Percentiles rank a stretch among this genome's conserved stretches.
phyloP scores from a whole-genome alignment of 2,113 vertebrate species.

The Petaurus breviceps region DNA sequence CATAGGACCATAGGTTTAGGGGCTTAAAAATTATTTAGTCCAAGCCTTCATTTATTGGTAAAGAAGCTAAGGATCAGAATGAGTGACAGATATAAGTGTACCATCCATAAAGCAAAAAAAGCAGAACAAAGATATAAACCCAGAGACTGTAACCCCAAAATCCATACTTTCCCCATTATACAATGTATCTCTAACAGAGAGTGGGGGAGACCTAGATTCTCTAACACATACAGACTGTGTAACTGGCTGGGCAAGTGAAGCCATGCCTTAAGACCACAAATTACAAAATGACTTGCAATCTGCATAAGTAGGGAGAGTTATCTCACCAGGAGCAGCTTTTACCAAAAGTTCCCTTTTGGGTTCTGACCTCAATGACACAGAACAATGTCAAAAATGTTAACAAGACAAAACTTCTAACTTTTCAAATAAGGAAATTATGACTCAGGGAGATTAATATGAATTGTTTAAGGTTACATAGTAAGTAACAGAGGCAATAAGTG shows the following conservation, averaged over 20 bases:
- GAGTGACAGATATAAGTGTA: not conserved
- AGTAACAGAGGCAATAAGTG: not conserved
- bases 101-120: not conserved
- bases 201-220: too few relatives aligned
- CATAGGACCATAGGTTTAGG: not conserved
- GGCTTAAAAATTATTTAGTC: not conserved
- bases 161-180: not conserved
- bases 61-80: not conserved
- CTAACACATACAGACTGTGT: not conserved
- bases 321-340: not conserved
- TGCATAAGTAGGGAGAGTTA: not conserved
- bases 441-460: not conserved
- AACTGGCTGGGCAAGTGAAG: not conserved
- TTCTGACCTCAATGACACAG: not conserved
- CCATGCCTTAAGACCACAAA: not conserved
- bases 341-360: not conserved
- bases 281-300: not conserved
- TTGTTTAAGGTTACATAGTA: not conserved
- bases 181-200: not conserved
- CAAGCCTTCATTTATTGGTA: not conserved
- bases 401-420: not conserved
- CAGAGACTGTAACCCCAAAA: not conserved
- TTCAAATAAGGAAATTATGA: not conserved
- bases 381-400: not conserved
- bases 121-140: not conserved